phyloP scores from a whole-genome alignment of 1,140 invertebrate genomes.

The Atta cephalotes region DNA sequence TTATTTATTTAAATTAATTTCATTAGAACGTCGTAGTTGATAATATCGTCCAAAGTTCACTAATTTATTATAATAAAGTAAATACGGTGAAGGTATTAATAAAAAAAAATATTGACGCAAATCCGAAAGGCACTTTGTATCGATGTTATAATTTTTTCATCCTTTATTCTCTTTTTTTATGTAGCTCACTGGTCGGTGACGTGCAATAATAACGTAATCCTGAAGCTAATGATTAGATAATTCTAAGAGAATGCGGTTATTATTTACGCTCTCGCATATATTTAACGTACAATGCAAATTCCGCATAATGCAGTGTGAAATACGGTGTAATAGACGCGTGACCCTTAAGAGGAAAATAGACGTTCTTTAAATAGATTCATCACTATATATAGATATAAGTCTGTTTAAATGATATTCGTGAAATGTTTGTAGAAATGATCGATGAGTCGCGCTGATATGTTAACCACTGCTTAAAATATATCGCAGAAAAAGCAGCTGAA shows the following conservation, averaged over 20 bases:
- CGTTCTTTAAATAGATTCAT: constrained; percentile 59
- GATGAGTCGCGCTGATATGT: constrained; percentile 4
- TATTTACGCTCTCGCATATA: constrained; percentile 49
- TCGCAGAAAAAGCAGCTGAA: neutral
- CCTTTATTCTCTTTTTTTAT: neutral
- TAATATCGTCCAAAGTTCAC: constrained; percentile 22
- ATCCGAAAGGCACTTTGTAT: constrained; percentile 5
- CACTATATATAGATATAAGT: constrained; percentile 37
- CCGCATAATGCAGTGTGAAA: constrained; percentile 27
- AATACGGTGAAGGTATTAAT: constrained; percentile 20
- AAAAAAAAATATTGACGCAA: constrained; percentile 57
- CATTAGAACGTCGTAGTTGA: neutral
- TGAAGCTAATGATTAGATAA: constrained; percentile 52
- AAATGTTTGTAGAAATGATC: constrained; percentile 48
- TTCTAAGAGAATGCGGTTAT: constrained; percentile 34
- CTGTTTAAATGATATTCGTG: neutral
- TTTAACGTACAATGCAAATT: constrained; percentile 46
- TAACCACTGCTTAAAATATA: constrained; percentile 36
- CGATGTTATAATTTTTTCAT: neutral
- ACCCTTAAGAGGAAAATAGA: constrained; percentile 53
- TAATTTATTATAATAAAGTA: constrained; percentile 36
- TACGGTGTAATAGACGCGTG: constrained; percentile 32
- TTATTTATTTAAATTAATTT: constrained; percentile 17
- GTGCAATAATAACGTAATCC: constrained; percentile 29
- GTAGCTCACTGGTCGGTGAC: neutral